phyloP scores from a whole-genome alignment of 2,888 invertebrate genomes.

The Drosophila rellima region DNA sequence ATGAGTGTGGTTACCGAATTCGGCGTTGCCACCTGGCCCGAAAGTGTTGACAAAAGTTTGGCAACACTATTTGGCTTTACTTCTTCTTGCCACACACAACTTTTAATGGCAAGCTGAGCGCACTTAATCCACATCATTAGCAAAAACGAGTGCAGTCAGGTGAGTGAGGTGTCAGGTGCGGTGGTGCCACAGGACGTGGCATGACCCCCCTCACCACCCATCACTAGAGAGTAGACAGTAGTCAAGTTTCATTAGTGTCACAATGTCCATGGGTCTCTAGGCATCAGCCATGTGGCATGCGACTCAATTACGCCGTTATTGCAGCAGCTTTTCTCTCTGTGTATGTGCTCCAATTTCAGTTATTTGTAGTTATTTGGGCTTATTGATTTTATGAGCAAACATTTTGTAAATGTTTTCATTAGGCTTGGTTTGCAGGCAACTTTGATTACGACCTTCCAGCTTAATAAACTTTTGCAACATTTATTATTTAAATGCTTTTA shows the following conservation, averaged over 20 bases:
- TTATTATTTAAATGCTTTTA: slow-evolving; percentile 75
- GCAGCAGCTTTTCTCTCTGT: slow-evolving; percentile 16
- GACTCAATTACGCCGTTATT: slow-evolving; percentile 51
- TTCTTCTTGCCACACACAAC: slow-evolving; percentile 25
- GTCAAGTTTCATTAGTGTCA: slow-evolving; percentile 34
- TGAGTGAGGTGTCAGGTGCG: slow-evolving; percentile 1
- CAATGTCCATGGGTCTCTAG: slow-evolving; percentile 3
- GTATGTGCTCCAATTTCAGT: slow-evolving; percentile 61
- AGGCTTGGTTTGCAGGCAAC: slow-evolving; percentile 28
- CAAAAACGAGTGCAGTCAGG: slow-evolving; percentile 29
- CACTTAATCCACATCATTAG: slow-evolving; percentile 73
- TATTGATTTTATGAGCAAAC: slow-evolving; percentile 76
- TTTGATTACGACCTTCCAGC: slow-evolving; percentile 54
- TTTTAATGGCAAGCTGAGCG: slow-evolving; percentile 45
- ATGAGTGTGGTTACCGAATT: slow-evolving; percentile 51
- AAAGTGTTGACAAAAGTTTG: neutral
- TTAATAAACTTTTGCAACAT: slow-evolving; percentile 68
- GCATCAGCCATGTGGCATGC: slow-evolving; percentile 30
- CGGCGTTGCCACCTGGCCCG: slow-evolving; percentile 14
- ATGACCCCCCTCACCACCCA: slow-evolving; percentile 3
- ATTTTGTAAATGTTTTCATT: slow-evolving; percentile 79
- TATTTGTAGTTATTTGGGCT: slow-evolving; percentile 69
- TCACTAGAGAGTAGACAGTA: neutral
- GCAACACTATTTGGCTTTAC: slow-evolving; percentile 16
- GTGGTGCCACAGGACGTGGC: neutral